Percentiles rank a stretch among this genome's conserved stretches.
These are phyloP conservation scores for Argyresthia albistria DNA, from an alignment of 2,888 invertebrate species.

Conservation along the genomic window DNA sequence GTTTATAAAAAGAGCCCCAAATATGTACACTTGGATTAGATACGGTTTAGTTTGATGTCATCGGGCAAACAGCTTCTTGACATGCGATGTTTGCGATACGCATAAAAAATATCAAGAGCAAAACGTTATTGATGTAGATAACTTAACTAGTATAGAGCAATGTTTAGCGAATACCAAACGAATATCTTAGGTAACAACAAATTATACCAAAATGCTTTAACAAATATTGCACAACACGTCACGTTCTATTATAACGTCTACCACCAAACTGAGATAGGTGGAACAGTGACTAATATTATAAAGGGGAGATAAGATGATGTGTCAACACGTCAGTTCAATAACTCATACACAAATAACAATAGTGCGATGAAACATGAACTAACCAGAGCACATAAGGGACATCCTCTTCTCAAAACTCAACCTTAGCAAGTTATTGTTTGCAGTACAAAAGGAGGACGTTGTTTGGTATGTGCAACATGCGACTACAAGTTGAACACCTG, in stretches of 20 bases:
- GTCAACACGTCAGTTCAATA: constrained; percentile 41
- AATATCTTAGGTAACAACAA: too few species aligned
- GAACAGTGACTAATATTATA: constrained; percentile 38
- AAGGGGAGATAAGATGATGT: constrained; percentile 50
- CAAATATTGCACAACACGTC: constrained; percentile 6
- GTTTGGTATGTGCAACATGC: constrained; percentile 23
- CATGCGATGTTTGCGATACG: too few species aligned
- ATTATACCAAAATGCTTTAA: constrained; percentile 6
- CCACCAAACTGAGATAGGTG: constrained; percentile 25
- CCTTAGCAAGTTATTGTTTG: constrained; percentile 28
- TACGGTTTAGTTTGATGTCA: constrained; percentile 24
- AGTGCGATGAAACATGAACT: not conserved
- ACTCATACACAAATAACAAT: constrained; percentile 21
- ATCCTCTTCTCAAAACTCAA: not conserved
- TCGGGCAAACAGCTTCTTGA: constrained; percentile 14
- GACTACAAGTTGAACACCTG: constrained; percentile 9
- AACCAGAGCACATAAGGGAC: too few species aligned
- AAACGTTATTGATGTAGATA: too few species aligned
- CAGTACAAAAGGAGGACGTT: constrained; percentile 15
- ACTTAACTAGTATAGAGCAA: too few species aligned
- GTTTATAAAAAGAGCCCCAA: not conserved
- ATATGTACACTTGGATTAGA: constrained; percentile 16
- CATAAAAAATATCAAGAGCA: too few species aligned
- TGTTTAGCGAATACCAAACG: too few species aligned
- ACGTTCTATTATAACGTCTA: constrained; percentile 18